Evolutionary conservation across 2,888 invertebrate genomes (phyloP).

Genomic region (Zygothrica quintamaculata): DNA sequence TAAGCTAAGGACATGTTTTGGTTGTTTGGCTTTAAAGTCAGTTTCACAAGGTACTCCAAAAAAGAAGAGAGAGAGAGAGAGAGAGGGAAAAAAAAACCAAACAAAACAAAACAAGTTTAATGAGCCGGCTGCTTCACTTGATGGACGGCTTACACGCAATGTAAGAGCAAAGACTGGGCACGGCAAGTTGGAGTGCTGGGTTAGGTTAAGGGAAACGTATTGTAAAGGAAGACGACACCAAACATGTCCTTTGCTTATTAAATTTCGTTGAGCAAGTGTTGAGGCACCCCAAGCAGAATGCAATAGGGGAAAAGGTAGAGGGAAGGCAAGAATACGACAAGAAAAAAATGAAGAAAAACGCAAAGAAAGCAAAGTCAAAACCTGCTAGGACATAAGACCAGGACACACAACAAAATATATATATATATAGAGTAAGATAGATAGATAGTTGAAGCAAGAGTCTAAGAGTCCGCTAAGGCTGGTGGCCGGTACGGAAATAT

Average conservation of each 20-base stretch:
- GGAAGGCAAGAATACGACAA: too few species aligned
- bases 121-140: slow-evolving; percentile 73
- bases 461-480: neutral
- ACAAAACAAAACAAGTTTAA: slow-evolving; percentile 72
- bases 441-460: neutral
- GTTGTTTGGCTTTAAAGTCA: slow-evolving; percentile 51
- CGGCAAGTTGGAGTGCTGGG: too few species aligned
- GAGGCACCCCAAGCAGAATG: slow-evolving; percentile 60
- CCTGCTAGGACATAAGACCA: slow-evolving; percentile 14
- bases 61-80: slow-evolving; percentile 5
- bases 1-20: slow-evolving; percentile 36
- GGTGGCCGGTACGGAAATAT: slow-evolving; percentile 24
- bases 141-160: slow-evolving; percentile 74
- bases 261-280: slow-evolving; percentile 76
- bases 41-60: slow-evolving; percentile 23
- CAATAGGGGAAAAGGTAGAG: slow-evolving; percentile 17
- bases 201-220: neutral
- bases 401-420: slow-evolving; percentile 19
- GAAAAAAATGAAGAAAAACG: slow-evolving; percentile 50
- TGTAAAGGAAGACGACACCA: slow-evolving; percentile 59
- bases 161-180: slow-evolving; percentile 25
- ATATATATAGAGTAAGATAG: slow-evolving; percentile 4
- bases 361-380: slow-evolving; percentile 73
- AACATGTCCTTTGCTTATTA: slow-evolving; percentile 78
- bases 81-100: too few species aligned